Percentiles rank a stretch among this genome's conserved stretches.
These are phyloP conservation scores for Tinamus major DNA, from an alignment of 2,797 vertebrate genomes.

Conservation along the genomic window DNA sequence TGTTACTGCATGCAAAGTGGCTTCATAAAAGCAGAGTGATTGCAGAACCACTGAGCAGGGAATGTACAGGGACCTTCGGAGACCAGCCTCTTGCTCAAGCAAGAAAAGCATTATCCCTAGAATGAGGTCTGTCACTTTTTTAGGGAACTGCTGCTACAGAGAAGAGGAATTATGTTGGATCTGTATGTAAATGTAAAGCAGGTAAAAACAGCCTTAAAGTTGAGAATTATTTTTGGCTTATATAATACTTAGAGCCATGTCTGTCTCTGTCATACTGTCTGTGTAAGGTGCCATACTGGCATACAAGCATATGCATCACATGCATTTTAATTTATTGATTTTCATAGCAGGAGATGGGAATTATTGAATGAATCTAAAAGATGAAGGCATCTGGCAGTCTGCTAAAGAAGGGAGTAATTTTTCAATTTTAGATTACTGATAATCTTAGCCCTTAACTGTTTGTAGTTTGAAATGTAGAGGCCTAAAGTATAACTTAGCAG, in stretches of 20 bases:
- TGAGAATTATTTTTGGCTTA: conserved; percentile 20
- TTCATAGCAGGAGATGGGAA: background rate
- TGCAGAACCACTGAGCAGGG: background rate
- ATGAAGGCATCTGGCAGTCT: conserved; percentile 34
- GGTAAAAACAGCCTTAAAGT: conserved; percentile 49
- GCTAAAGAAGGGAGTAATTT: conserved; percentile 21
- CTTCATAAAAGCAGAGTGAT: background rate
- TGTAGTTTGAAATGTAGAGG: conserved; percentile 48
- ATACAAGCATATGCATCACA: conserved; percentile 59
- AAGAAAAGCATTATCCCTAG: conserved; percentile 15
- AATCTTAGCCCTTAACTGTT: conserved; percentile 17
- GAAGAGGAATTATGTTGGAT: conserved; percentile 27
- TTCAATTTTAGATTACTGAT: conserved; percentile 41
- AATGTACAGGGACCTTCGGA: background rate
- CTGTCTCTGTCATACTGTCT: background rate
- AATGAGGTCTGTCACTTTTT: conserved; percentile 18
- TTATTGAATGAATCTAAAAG: conserved; percentile 47
- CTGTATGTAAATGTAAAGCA: conserved; percentile 71
- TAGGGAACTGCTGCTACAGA: conserved; percentile 42
- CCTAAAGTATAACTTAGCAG: conserved; percentile 48
- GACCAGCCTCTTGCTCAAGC: background rate
- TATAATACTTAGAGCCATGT: conserved; percentile 13
- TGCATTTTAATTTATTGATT: conserved; percentile 74
- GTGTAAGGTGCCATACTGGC: background rate
- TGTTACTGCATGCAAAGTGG: background rate